These are phyloP conservation scores for Parotia lawesii DNA, from an alignment of 2,113 vertebrate species.

Conservation along the genomic window DNA sequence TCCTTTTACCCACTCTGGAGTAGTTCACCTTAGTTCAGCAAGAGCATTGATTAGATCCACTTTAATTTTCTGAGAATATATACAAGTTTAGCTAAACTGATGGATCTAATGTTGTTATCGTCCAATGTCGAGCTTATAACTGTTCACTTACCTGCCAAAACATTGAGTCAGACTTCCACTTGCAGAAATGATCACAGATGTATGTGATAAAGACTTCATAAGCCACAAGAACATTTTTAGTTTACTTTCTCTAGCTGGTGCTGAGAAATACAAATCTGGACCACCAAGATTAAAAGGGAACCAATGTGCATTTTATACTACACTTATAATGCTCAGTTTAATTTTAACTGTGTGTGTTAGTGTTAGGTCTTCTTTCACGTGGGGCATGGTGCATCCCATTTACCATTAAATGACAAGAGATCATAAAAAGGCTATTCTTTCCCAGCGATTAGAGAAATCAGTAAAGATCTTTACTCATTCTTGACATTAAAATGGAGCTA, in stretches of 20 bases:
- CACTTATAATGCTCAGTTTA: not conserved
- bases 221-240: not conserved
- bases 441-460: not conserved
- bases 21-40: not conserved
- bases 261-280: not conserved
- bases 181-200: constrained; percentile 5
- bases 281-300: not conserved
- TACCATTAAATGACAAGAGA: not conserved
- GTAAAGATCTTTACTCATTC: not conserved
- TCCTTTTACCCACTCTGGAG: not conserved
- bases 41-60: not conserved
- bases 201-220: not conserved
- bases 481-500: not conserved
- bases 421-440: not conserved
- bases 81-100: not conserved
- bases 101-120: not conserved
- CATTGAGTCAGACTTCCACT: not conserved
- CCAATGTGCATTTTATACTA: not conserved
- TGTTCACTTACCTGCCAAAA: not conserved
- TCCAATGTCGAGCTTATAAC: not conserved
- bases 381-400: not conserved
- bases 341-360: not conserved
- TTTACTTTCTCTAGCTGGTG: not conserved
- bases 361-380: not conserved
- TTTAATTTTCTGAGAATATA: not conserved